These are phyloP conservation scores for Bryconaethiops microstoma DNA, from an alignment of 2,797 vertebrate species.

Conservation along the genomic window DNA sequence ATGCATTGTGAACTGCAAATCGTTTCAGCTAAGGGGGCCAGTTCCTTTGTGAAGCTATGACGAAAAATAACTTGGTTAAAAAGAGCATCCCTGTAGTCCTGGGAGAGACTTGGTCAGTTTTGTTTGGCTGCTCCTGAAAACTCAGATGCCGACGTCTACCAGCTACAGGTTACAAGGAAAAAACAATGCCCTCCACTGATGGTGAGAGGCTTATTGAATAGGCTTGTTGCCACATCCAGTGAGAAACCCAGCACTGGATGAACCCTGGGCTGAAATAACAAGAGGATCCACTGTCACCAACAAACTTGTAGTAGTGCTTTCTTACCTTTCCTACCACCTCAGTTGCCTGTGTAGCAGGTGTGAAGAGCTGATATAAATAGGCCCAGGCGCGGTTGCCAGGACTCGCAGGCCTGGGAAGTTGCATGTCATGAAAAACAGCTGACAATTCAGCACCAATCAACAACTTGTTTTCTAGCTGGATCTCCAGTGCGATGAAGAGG, in stretches of 20 bases:
- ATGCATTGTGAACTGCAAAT: slow-evolving; percentile 84
- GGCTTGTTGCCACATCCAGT: slow-evolving; percentile 53
- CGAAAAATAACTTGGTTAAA: slow-evolving; percentile 79
- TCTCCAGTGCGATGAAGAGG: slow-evolving; percentile 64
- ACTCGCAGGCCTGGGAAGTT: slow-evolving; percentile 64
- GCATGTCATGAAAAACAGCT: slow-evolving; percentile 66
- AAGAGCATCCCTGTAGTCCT: slow-evolving; percentile 77
- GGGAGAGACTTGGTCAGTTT: slow-evolving; percentile 77
- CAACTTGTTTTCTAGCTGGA: slow-evolving; percentile 71
- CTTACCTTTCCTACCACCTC: slow-evolving; percentile 57
- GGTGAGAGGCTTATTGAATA: slow-evolving; percentile 53
- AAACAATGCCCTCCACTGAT: slow-evolving; percentile 57
- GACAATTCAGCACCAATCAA: slow-evolving; percentile 70
- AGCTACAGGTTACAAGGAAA: slow-evolving; percentile 65
- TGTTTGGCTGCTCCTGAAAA: slow-evolving; percentile 70
- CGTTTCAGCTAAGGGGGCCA: slow-evolving; percentile 80
- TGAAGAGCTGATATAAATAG: slow-evolving; percentile 60
- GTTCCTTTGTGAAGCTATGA: slow-evolving; percentile 77
- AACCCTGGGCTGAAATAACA: slow-evolving; percentile 60
- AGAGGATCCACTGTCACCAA: slow-evolving; percentile 60
- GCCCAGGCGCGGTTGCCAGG: slow-evolving; percentile 51
- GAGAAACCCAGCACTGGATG: slow-evolving; percentile 54
- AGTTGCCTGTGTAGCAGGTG: slow-evolving; percentile 58
- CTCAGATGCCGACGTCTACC: slow-evolving; percentile 71
- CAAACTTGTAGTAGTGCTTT: slow-evolving; percentile 55